Conservation (phyloP, 2,797 vertebrate genomes). For the Argya squamiceps region DNA sequence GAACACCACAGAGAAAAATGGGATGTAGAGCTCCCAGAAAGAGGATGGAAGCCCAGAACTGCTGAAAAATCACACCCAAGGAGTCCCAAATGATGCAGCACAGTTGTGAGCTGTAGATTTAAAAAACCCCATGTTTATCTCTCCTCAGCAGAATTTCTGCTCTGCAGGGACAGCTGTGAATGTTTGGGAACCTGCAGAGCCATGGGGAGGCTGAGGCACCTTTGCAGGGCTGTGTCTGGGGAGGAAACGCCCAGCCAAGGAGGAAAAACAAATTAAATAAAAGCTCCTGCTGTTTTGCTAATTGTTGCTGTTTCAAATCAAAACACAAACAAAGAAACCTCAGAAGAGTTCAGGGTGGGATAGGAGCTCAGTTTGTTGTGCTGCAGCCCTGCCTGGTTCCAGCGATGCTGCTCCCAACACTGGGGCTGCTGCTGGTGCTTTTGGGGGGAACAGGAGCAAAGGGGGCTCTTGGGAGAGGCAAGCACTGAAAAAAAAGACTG, state of each 20-base stretch:
- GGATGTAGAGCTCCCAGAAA: not conserved
- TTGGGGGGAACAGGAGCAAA: not conserved
- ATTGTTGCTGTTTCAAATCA: not conserved
- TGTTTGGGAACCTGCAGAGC: not conserved
- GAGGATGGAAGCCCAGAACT: not conserved
- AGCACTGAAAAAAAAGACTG: not conserved
- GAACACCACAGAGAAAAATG: not conserved
- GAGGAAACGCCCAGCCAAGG: not conserved
- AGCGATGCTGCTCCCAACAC: rapidly evolving
- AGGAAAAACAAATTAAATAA: conserved; percentile 15
- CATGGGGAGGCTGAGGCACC: not conserved
- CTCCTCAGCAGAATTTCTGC: not conserved
- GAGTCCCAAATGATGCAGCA: not conserved
- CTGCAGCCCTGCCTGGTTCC: not conserved
- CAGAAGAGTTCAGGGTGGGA: not conserved
- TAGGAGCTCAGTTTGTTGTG: not conserved
- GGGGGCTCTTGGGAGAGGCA: not conserved
- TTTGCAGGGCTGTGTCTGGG: not conserved
- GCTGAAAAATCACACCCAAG: not conserved
- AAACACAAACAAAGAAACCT: not conserved
- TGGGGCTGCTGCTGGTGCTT: not conserved
- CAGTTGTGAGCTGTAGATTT: not conserved
- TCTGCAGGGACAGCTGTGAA: not conserved
- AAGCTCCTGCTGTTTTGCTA: not conserved
- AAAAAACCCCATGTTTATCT: rapidly evolving